These are phyloP conservation scores for Callospermophilus lateralis DNA, from an alignment of 2,113 vertebrate genomes.

Conservation along the genomic window DNA sequence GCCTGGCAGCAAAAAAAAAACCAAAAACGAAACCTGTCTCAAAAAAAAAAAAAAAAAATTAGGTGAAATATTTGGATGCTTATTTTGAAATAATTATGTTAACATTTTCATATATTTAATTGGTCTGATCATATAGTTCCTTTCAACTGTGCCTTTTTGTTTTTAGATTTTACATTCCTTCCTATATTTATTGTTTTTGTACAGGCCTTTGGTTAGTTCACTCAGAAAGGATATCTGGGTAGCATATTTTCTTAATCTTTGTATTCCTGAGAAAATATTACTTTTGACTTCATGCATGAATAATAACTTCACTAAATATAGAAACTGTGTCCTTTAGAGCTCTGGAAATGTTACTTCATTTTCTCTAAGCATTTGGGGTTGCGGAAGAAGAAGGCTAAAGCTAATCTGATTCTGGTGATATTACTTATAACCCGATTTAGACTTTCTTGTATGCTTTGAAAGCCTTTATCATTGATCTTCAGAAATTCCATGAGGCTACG, in stretches of 20 bases:
- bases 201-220: neutral
- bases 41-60: no score
- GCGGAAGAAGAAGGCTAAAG: neutral
- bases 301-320: constrained; percentile 24
- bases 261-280: constrained; percentile 58
- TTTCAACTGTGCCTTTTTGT: neutral
- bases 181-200: neutral
- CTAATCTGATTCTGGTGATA: constrained; percentile 7
- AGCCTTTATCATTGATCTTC: constrained; percentile 5
- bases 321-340: neutral
- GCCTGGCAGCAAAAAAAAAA: no score
- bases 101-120: constrained; percentile 3
- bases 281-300: constrained; percentile 52
- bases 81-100: constrained; percentile 36
- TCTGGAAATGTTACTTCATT: neutral
- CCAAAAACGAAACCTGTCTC: no score
- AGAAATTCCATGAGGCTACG: constrained; percentile 5
- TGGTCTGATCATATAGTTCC: neutral
- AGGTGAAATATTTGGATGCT: neutral
- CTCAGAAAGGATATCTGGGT: constrained; percentile 1
- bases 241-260: constrained; percentile 51
- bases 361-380: constrained; percentile 29
- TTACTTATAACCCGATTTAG: neutral
- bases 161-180: constrained; percentile 33
- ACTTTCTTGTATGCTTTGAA: constrained; percentile 44